A percentile compares a stretch with the other conserved stretches of the same genome.
Conservation (phyloP, 2,113 vertebrate species). For the Dicaeum eximium region DNA sequence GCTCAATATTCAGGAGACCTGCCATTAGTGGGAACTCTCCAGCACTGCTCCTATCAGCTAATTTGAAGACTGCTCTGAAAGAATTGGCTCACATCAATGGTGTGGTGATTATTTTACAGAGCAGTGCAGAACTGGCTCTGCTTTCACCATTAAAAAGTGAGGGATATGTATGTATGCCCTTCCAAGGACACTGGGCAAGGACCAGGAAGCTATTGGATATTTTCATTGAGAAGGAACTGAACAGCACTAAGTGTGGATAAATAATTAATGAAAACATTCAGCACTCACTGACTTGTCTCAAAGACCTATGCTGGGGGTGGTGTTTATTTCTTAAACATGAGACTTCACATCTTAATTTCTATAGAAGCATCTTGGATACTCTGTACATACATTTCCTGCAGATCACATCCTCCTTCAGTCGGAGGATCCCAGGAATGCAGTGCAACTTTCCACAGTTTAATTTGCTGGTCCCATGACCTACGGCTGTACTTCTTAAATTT, state of each 20-base stretch:
- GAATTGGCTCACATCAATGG: accelerated
- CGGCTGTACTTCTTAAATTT: constrained; percentile 98
- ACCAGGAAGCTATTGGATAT: neutral
- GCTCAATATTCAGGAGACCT: neutral
- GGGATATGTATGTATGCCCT: too few species aligned
- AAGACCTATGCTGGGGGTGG: neutral
- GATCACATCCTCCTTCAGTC: constrained; percentile 69
- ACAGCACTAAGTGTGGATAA: neutral
- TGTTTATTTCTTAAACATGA: neutral
- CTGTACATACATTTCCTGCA: constrained; percentile 81
- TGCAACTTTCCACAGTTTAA: constrained; percentile 93
- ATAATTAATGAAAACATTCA: neutral
- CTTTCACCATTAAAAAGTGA: neutral
- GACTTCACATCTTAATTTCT: neutral
- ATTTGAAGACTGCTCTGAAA: neutral
- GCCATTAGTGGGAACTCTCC: neutral
- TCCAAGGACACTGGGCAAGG: neutral
- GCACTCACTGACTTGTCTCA: neutral
- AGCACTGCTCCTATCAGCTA: neutral
- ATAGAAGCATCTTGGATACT: neutral
- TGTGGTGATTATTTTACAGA: neutral
- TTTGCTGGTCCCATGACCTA: constrained; percentile 97
- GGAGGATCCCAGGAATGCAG: constrained; percentile 95
- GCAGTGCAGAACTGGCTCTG: neutral
- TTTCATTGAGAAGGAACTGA: neutral